Evolutionary conservation across 2,113 vertebrate species (phyloP).

Genomic region (Sorex fumeus): DNA sequence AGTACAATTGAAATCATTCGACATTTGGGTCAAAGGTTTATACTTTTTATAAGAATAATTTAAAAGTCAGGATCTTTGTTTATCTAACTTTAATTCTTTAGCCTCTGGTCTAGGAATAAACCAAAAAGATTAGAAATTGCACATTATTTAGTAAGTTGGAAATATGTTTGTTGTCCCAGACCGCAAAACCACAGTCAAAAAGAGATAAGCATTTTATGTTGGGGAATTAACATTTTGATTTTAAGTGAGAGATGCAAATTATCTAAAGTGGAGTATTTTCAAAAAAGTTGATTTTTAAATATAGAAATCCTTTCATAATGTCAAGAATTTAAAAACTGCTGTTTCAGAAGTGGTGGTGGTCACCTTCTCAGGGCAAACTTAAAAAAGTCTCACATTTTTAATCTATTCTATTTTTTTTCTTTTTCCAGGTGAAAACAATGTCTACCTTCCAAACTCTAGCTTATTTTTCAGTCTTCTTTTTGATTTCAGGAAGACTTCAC

Average conservation of each 20-base stretch:
- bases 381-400: neutral
- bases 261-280: neutral
- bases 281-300: neutral
- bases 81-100: constrained; percentile 46
- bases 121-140: neutral
- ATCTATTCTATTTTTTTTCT: neutral
- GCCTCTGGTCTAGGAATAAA: constrained; percentile 28
- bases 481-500: neutral
- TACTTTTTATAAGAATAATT: constrained; percentile 22
- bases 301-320: neutral
- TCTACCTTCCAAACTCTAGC: neutral
- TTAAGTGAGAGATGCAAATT: neutral
- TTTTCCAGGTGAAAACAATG: constrained; percentile 36
- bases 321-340: neutral
- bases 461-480: constrained; percentile 10
- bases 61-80: neutral
- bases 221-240: neutral
- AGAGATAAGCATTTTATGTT: neutral
- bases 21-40: constrained; percentile 37
- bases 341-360: neutral
- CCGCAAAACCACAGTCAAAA: neutral
- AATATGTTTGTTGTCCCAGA: neutral
- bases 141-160: constrained; percentile 28
- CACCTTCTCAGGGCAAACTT: neutral
- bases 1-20: constrained; percentile 49